Conservation (phyloP, 2,113 vertebrate genomes). For the Callospermophilus lateralis region DNA sequence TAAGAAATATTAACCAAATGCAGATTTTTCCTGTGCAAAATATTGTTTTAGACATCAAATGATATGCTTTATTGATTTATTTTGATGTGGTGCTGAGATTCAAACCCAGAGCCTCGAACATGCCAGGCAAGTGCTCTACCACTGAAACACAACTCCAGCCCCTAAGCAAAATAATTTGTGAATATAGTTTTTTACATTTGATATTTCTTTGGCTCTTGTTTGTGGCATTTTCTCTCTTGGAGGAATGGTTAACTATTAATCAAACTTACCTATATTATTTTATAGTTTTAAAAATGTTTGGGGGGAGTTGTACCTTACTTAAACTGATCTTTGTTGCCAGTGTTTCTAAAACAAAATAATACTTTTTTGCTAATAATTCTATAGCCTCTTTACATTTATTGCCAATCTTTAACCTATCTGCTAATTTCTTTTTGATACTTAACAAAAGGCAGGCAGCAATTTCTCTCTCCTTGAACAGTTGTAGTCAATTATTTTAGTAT, state of each 20-base stretch:
- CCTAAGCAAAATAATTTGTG: not conserved
- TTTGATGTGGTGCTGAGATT: too few relatives aligned
- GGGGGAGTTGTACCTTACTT: not conserved
- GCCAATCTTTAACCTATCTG: not conserved
- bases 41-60: not conserved
- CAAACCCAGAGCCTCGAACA: too few relatives aligned
- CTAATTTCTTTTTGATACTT: not conserved
- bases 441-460: not conserved
- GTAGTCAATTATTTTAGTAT: not conserved
- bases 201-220: not conserved
- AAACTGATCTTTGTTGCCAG: not conserved
- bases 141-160: too few relatives aligned
- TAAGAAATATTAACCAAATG: not conserved
- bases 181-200: not conserved
- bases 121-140: too few relatives aligned
- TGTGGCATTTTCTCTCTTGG: not conserved
- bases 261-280: not conserved
- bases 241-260: constrained; percentile 7
- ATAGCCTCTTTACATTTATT: not conserved
- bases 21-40: not conserved
- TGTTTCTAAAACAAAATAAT: constrained; percentile 11
- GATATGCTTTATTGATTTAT: too few relatives aligned
- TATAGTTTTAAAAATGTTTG: not conserved
- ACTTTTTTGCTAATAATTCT: not conserved
- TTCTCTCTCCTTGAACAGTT: not conserved